Evolutionary conservation across 2,113 vertebrate genomes (phyloP).

Genomic region (Lutjanus erythropterus): DNA sequence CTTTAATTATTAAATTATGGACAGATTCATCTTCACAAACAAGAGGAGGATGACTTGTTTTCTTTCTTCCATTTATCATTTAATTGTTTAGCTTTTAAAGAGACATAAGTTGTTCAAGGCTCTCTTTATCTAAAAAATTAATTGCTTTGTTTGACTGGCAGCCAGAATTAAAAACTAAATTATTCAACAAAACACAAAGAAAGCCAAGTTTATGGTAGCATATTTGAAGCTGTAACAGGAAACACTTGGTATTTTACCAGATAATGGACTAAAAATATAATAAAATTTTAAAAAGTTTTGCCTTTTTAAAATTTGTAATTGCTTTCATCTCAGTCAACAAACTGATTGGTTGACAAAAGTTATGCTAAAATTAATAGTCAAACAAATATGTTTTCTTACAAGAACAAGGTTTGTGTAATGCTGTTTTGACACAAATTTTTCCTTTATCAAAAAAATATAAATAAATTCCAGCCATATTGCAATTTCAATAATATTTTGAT

Average conservation of each 20-base stretch:
- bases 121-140: neutral
- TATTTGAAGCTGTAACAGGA: neutral
- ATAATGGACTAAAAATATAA: neutral
- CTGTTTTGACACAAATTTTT: no score
- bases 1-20: neutral
- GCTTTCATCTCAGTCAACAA: neutral
- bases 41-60: neutral
- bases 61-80: neutral
- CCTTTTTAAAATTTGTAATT: neutral
- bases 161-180: neutral
- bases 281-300: neutral
- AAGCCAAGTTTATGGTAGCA: neutral
- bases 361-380: no score
- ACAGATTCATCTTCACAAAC: neutral
- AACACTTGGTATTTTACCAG: neutral
- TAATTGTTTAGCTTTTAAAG: conserved; percentile 1
- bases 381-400: no score
- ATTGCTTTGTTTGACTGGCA: neutral
- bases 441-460: no score
- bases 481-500: no score
- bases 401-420: no score
- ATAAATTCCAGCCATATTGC: no score
- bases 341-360: neutral
- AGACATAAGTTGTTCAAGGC: neutral
- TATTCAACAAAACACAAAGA: neutral